Evolutionary conservation across 2,113 vertebrate species (phyloP), one percentile per base, ranked within the genome.

Genomic region (Passer montanus): DNA sequence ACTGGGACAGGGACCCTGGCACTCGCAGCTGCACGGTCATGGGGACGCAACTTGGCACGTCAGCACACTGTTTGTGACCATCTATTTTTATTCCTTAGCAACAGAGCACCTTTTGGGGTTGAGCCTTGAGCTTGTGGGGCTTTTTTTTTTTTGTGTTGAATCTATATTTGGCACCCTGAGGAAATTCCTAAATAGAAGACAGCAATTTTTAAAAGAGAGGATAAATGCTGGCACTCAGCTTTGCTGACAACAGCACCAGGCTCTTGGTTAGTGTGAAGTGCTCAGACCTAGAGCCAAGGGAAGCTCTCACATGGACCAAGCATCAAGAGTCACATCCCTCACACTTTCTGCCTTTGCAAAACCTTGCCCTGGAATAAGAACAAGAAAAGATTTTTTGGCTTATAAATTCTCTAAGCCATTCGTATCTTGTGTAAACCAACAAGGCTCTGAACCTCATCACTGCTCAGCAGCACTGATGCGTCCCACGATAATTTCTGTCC

Each of bases 81-180:
- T 60, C 75, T 95, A 46, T 92, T 95, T 90, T 89, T 62, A 91
- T 49, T 90, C 83, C 88, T 92, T 95, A 93, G 88, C 85, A 96
- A 97, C 90, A 75, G 28, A 84, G 62, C 31, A 78, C 52, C 56
- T 91, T 90, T 63, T 44, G 22, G 35, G 19, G 27, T 47, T 92
- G 62, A 37, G 74, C 14, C 78, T 81, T 50, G 19, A 43, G 37
- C 67, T 79, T 47, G 15, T 6, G 21, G 31, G 9, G 3, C 7
- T 5, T 50, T 27, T 7, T 10, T 15, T 50, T 27, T 7, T 10
- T 15, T 41, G 37, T 72, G n/a, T 84, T 79, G 11, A 62, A 82
- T 76, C 81, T 95, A 31, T 94, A 91, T 91, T 87, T 87, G 91
- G 77, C 66, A 78, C 41, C 28, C 89, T 53, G 77, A 53, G 84